These are phyloP conservation scores for Adrianichthys oophorus DNA, from an alignment of 2,797 vertebrate species.

Conservation along the genomic window DNA sequence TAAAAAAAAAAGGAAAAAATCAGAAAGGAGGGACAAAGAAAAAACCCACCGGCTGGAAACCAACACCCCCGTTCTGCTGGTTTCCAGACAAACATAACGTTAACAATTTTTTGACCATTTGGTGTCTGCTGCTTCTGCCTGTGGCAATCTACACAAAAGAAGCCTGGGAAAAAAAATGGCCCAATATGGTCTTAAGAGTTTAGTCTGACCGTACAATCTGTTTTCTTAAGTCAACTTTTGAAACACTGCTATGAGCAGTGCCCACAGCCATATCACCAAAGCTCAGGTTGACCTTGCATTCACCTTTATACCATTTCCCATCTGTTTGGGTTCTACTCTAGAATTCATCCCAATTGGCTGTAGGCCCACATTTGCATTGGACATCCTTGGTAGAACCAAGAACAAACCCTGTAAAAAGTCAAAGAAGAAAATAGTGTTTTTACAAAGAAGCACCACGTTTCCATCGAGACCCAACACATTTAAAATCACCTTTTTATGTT, in stretches of 20 bases:
- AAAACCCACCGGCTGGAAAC: slow-evolving; percentile 63
- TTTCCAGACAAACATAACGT: slow-evolving; percentile 79
- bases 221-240: slow-evolving; percentile 82
- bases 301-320: slow-evolving; percentile 79
- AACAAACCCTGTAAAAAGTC: slow-evolving; percentile 52
- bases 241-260: slow-evolving; percentile 79
- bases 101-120: slow-evolving; percentile 80
- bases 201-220: slow-evolving; percentile 83
- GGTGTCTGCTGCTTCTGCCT: slow-evolving; percentile 78
- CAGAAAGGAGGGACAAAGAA: slow-evolving; percentile 41
- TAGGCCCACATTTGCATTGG: slow-evolving; percentile 73
- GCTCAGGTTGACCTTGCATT: slow-evolving; percentile 72
- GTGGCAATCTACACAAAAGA: slow-evolving; percentile 79
- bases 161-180: slow-evolving; percentile 39
- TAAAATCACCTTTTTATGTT: no score
- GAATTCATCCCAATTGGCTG: slow-evolving; percentile 75
- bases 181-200: slow-evolving; percentile 82
- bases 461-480: background rate
- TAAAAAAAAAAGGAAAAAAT: slow-evolving; percentile 38
- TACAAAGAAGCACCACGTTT: slow-evolving; percentile 6
- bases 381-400: slow-evolving; percentile 64
- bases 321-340: slow-evolving; percentile 78
- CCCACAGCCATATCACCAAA: slow-evolving; percentile 79
- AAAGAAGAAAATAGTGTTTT: no score
- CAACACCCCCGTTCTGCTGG: slow-evolving; percentile 65